phyloP scores from a whole-genome alignment of 2,113 vertebrate genomes.

The Urocolius indicus region DNA sequence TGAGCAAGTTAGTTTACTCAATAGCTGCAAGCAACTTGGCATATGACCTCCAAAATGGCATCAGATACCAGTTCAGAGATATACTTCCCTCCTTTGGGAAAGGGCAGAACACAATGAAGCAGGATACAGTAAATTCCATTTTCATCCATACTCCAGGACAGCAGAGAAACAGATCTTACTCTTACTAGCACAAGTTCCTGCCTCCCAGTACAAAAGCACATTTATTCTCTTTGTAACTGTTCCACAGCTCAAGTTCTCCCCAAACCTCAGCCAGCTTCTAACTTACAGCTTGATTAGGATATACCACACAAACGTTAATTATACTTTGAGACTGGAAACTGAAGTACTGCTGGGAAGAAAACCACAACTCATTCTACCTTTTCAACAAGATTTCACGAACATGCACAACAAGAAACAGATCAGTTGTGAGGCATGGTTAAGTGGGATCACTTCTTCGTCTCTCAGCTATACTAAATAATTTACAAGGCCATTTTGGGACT shows the following conservation, averaged over 20 bases:
- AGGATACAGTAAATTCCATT: background rate
- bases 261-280: background rate
- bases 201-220: background rate
- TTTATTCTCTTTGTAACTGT: background rate
- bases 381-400: background rate
- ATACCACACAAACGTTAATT: background rate
- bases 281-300: background rate
- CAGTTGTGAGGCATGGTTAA: background rate
- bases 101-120: background rate
- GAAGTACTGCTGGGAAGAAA: constrained; percentile 1
- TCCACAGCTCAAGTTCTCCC: background rate
- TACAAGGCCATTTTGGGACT: constrained; percentile 23
- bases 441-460: constrained; percentile 37
- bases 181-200: background rate
- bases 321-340: background rate
- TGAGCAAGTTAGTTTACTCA: background rate
- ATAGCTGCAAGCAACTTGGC: background rate
- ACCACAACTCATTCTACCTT: background rate
- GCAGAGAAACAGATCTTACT: background rate
- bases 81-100: background rate
- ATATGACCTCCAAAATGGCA: background rate
- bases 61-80: background rate
- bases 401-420: background rate
- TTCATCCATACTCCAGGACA: background rate
- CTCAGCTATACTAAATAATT: constrained; percentile 61